phyloP scores from a whole-genome alignment of 1,140 invertebrate species.

The Solenopsis fugax region DNA sequence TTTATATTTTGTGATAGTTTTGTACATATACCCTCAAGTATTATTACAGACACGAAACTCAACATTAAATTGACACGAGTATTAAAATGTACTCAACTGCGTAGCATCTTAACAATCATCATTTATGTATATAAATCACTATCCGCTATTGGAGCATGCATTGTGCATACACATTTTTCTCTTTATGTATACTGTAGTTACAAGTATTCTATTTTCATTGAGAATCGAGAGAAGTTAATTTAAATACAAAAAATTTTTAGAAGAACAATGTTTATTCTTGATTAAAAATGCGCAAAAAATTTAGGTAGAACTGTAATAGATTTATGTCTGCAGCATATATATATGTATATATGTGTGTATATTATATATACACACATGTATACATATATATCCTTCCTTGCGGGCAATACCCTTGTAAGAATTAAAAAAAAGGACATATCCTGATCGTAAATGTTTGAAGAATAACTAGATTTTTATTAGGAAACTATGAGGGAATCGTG shows the following conservation, averaged over 20 bases:
- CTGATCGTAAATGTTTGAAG: slow-evolving; percentile 66
- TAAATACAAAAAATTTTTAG: slow-evolving; percentile 68
- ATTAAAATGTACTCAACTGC: slow-evolving; percentile 76
- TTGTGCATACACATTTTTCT: slow-evolving; percentile 68
- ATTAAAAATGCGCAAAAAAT: slow-evolving; percentile 66
- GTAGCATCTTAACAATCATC: slow-evolving; percentile 75
- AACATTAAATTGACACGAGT: slow-evolving; percentile 76
- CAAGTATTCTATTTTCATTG: slow-evolving; percentile 63
- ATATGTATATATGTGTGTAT: background rate
- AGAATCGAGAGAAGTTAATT: slow-evolving; percentile 66
- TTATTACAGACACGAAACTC: slow-evolving; percentile 78
- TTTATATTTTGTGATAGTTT: slow-evolving; percentile 75
- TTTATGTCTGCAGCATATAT: slow-evolving; percentile 60
- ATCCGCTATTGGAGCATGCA: slow-evolving; percentile 68
- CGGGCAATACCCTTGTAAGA: slow-evolving; percentile 76
- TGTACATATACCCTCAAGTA: slow-evolving; percentile 79
- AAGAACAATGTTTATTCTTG: slow-evolving; percentile 63
- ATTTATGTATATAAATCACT: slow-evolving; percentile 68
- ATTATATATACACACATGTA: background rate
- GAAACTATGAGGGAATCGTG: slow-evolving; percentile 72
- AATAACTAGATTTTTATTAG: slow-evolving; percentile 67
- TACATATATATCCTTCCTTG: slow-evolving; percentile 34
- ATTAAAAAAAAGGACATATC: slow-evolving; percentile 71
- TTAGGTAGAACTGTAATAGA: slow-evolving; percentile 62
- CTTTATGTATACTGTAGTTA: slow-evolving; percentile 69